Base-by-base conservation (phyloP, 2,888 invertebrate genomes). In the Lasioglossum villosulum region DNA sequence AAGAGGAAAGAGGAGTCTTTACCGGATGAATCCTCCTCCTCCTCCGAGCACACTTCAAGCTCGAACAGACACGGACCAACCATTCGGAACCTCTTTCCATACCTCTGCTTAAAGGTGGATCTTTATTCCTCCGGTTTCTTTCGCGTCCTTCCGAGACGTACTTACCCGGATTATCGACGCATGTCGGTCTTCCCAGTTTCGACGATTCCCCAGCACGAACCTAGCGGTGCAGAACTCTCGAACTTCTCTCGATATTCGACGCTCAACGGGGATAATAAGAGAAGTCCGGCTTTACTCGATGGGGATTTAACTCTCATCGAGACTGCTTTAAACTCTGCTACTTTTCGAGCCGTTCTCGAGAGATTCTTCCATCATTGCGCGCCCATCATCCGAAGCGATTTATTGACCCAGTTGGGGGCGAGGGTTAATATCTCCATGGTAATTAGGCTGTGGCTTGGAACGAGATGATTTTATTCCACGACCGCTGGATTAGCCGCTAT, bases 101-200 rank as follows among this genome's bases (percentile, higher is more conserved):
- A 4, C 6, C 30, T 30, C 6, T 52, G 23, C 23, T 23, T 8
- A 23, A 23, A 52, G 52, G 23, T 52, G 30, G 68, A 82, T 80
- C 86, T 71, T 84, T 72, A 71, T 85, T 82, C 78, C 52, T 75
- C 45, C 74, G 23, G 68, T 71, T 78, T 75, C 79, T 76, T 79
- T 71, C 76, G 37, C 70, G 78, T 80, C 66, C 79, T 86, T 79
- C 70, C 52, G 73, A 68, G 82, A 72, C 75, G 81, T 78, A 90
- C 83, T 90, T 90, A 90, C 84, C 84, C 71, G 80, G 82, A 88
- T 88, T 91, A 91, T 89, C 87, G 89, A 90, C 86, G 86, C 87
- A 86, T 88, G 82, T 84, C 87, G 75, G 80, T 59, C 63, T 73
- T 82, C 73, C 72, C 63, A 71, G 74, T 79, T 87, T 86, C 84